Conservation (phyloP, 2,888 invertebrate genomes). For the Temnothorax unifasciatus region DNA sequence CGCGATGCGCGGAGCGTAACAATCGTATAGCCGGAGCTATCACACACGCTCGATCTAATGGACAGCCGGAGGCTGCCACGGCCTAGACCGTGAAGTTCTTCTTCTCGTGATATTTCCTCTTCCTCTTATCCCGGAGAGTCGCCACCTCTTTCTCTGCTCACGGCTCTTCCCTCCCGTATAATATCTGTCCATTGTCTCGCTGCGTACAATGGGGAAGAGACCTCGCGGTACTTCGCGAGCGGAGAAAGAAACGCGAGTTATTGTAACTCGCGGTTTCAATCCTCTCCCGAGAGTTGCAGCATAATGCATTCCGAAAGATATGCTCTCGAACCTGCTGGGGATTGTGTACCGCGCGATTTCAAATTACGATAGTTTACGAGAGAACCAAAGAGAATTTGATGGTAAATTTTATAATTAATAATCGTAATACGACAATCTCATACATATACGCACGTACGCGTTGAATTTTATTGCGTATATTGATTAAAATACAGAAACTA, state of each 20-base stretch:
- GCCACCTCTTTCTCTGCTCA: constrained; percentile 42
- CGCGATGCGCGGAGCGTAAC: constrained; percentile 52
- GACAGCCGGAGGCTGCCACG: constrained; percentile 65
- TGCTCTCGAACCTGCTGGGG: neutral
- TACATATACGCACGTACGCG: neutral
- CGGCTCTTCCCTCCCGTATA: constrained; percentile 30
- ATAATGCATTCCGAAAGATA: constrained; percentile 27
- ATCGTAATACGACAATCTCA: neutral
- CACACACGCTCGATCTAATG: constrained; percentile 68
- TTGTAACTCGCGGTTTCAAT: constrained; percentile 33
- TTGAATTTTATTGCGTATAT: neutral
- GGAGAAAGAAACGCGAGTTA: constrained; percentile 51
- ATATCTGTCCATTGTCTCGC: constrained; percentile 67
- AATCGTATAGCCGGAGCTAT: constrained; percentile 64
- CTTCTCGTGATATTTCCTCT: constrained; percentile 27
- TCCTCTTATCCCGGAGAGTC: constrained; percentile 34
- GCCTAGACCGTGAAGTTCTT: constrained; percentile 29
- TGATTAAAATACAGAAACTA: neutral
- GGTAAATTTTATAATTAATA: constrained; percentile 3
- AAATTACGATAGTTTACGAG: neutral
- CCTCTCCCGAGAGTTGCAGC: neutral
- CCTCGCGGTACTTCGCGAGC: constrained; percentile 50
- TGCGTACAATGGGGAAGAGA: constrained; percentile 67
- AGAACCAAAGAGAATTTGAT: neutral
- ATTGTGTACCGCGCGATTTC: neutral